Evolutionary conservation across 2,797 vertebrate genomes (phyloP).

Genomic region (Prunella strophiata): DNA sequence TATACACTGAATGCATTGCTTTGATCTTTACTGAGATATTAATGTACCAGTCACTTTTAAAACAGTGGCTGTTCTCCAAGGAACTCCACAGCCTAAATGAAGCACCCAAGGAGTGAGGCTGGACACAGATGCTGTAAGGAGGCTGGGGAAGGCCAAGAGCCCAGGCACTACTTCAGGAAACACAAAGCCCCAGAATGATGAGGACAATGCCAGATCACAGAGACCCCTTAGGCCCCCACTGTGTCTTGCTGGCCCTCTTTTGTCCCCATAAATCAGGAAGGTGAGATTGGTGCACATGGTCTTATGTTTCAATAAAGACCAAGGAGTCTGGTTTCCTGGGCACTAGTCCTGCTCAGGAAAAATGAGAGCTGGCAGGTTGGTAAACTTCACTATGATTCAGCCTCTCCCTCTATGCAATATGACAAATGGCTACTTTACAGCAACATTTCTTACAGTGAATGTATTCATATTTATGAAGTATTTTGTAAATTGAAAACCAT

Average conservation of each 20-base stretch:
- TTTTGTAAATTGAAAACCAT: neutral
- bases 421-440: neutral
- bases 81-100: neutral
- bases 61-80: neutral
- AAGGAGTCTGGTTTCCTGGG: neutral
- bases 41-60: neutral
- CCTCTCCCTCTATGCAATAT: neutral
- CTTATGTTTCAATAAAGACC: neutral
- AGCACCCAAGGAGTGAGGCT: neutral
- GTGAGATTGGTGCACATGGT: neutral
- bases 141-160: neutral
- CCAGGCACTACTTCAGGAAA: neutral
- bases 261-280: neutral
- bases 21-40: neutral
- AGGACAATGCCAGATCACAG: neutral
- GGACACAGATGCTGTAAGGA: neutral
- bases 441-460: neutral
- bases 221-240: neutral
- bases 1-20: neutral
- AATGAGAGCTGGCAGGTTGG: neutral
- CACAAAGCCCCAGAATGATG: accelerated
- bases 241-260: neutral
- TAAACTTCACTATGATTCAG: neutral
- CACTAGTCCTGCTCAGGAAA: neutral
- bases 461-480: constrained; percentile 1